Evolutionary conservation across 2,797 vertebrate genomes (phyloP), one percentile per base, ranked within the genome.

Genomic region (Caiman crocodilus): DNA sequence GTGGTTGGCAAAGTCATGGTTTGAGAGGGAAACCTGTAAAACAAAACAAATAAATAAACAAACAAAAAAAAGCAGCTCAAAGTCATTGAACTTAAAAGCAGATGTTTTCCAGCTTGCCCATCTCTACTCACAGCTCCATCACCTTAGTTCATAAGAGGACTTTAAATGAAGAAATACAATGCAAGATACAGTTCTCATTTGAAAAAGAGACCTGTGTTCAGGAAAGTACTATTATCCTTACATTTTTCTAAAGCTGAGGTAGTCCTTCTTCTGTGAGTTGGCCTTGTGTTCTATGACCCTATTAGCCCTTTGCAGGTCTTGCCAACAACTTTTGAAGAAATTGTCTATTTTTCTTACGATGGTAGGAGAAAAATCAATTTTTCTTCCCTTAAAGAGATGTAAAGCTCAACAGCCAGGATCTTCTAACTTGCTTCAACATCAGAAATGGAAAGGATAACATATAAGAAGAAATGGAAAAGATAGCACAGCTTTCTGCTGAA

Each of bases 221-320:
- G 64, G 64, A 65, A n/a, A 65, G 15, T 65, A 26, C 23, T 7
- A n/a, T 65, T 30, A 30, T 26, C 28, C 28, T 28, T 8, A n/a
- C 63, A 65, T 30, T 17, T 65, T 15, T 65, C n/a, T 5, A 65
- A 65, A 16, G n/a, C 28, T 18, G 5, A 30, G 35, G 35, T 35
- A 35, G 35, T 35, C 35, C 56, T 86, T 93, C 85, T 90, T 94
- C 90, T 86, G 79, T 88, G 88, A 94, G 94, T 77, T 91, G 83
- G 26, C 25, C 89, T 94, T 93, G 85, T 94, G 30, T 89, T 87
- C 87, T 85, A 85, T 89, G 76, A 60, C 73, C 90, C 67, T 92
- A 79, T 88, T 93, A 92, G 81, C 75, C 85, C 83, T 75, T 89
- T 90, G 87, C 82, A 90, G 50, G 89, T 94, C 89, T 94, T 95